Base-by-base conservation (phyloP, 2,888 invertebrate genomes). In the Actias luna region DNA sequence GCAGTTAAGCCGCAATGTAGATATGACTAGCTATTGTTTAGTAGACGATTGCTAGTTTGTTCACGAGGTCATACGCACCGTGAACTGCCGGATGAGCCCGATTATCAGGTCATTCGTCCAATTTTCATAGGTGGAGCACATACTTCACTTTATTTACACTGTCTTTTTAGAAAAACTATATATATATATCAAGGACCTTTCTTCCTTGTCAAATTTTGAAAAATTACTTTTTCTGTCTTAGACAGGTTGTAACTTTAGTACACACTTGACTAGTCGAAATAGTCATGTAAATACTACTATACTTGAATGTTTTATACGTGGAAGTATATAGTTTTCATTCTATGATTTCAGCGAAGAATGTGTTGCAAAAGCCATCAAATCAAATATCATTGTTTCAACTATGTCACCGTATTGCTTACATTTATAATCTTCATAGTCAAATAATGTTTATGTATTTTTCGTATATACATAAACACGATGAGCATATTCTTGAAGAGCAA, bases 81-180 rank as follows among this genome's bases (percentile, higher is more conserved):
- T 69, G 64, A 67, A 67, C 64, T 66, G 72, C 81, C 85, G 87
- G 84, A 85, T 83, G 82, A 67, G 68, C 70, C 67, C 75, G 75
- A 85, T 87, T 84, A 84, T 82, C 76, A 76, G 75, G 70, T 76
- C 77, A 73, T 69, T 69, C 77, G 76, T 77, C 77, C 75, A 75
- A 80, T 81, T 81, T 77, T 77, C 72, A 69, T 75, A 76, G 73
- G 70, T 71, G 67, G 69, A 67, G 72, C 67, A 63, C 69, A 67
- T 71, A 69, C 71, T 73, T 76, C 73, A 72, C 68, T 46, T 62
- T 59, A 52, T 59, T 52, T 29, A 22, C 39, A 57, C 22, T 22
- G 39, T 29, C 12, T 12, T 46, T n/a, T 8, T 18, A 31, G 22
- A 36, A n/a, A 52, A 35, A 35, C 35, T 36, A 39, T 58, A n/a